Percentiles rank a stretch among this genome's conserved stretches.
Evolutionary conservation across 2,888 invertebrate species (phyloP).

Genomic region (Phymatocera aterrima): DNA sequence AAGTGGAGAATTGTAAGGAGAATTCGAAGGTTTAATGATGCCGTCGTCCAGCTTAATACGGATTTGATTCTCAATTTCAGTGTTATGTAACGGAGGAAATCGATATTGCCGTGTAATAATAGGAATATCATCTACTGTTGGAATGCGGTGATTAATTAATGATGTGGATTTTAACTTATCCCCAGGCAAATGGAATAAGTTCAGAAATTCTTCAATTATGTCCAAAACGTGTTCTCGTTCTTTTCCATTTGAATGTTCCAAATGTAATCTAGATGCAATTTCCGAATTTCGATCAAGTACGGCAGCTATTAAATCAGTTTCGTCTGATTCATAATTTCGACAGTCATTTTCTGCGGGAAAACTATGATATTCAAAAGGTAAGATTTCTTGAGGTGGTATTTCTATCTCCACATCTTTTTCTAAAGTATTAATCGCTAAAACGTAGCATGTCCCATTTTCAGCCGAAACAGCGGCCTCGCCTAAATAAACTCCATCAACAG

Average conservation of each 20-base stretch:
- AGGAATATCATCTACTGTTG: conserved; percentile 13
- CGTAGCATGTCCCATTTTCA: conserved; percentile 25
- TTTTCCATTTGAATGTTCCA: conserved; percentile 21
- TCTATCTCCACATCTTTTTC: conserved; percentile 40
- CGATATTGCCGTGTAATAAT: conserved; percentile 35
- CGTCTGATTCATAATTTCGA: no score
- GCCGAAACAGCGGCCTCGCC: conserved; percentile 44
- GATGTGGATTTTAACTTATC: not conserved
- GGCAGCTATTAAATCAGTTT: not conserved
- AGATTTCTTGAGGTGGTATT: conserved; percentile 32
- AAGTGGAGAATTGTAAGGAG: conserved; percentile 64
- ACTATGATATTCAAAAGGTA: conserved; percentile 31
- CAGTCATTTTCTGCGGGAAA: not conserved
- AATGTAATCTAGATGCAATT: not conserved
- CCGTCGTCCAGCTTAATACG: conserved; percentile 17
- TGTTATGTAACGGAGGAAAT: conserved; percentile 1
- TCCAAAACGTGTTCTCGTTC: not conserved
- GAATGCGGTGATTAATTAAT: not conserved
- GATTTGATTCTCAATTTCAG: conserved; percentile 24
- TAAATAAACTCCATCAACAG: conserved; percentile 29
- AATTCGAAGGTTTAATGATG: conserved; percentile 52
- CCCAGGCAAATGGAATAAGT: conserved; percentile 33
- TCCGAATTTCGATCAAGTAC: not conserved
- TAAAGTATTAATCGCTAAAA: conserved; percentile 44
- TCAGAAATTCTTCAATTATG: not conserved